Evolutionary conservation across 2,797 vertebrate species (phyloP).

Genomic region (Mus caroli): DNA sequence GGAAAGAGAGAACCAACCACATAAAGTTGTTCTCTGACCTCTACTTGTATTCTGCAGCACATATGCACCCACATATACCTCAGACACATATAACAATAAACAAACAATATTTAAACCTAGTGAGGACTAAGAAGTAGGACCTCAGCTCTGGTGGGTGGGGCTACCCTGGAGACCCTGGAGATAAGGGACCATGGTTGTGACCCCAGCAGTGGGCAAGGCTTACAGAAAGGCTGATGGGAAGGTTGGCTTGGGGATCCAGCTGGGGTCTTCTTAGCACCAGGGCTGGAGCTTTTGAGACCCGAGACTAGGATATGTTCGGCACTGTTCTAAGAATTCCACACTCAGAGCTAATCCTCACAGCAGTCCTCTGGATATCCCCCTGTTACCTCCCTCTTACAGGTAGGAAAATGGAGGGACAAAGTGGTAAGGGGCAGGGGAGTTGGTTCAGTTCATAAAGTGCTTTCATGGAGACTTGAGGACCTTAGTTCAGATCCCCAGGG

Average conservation of each 20-base stretch:
- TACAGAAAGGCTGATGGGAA: not conserved
- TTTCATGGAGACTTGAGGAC: not conserved
- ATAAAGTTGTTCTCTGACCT: not conserved
- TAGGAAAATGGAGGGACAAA: slow-evolving; percentile 64
- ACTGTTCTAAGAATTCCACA: slow-evolving; percentile 74
- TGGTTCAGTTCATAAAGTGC: not conserved
- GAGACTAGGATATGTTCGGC: slow-evolving; percentile 58
- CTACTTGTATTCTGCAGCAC: not conserved
- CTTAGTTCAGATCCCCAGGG: not conserved
- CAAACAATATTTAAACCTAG: not conserved
- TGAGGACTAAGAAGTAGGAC: slow-evolving; percentile 31
- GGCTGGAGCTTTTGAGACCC: not conserved
- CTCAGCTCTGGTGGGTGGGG: slow-evolving; percentile 44
- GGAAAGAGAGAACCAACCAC: not conserved
- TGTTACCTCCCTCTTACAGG: not conserved
- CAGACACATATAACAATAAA: not conserved
- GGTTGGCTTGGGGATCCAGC: not conserved
- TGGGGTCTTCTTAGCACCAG: slow-evolving; percentile 46
- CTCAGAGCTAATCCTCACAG: slow-evolving; percentile 66
- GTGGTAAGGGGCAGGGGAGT: slow-evolving; percentile 33
- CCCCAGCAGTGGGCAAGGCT: slow-evolving; percentile 24
- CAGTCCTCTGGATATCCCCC: slow-evolving; percentile 42
- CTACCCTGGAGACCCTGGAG: slow-evolving; percentile 11
- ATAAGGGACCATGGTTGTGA: not conserved
- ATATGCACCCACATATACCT: not conserved